These are phyloP conservation scores for Carettochelys insculpta DNA, from an alignment of 2,113 vertebrate genomes.

Conservation along the genomic window DNA sequence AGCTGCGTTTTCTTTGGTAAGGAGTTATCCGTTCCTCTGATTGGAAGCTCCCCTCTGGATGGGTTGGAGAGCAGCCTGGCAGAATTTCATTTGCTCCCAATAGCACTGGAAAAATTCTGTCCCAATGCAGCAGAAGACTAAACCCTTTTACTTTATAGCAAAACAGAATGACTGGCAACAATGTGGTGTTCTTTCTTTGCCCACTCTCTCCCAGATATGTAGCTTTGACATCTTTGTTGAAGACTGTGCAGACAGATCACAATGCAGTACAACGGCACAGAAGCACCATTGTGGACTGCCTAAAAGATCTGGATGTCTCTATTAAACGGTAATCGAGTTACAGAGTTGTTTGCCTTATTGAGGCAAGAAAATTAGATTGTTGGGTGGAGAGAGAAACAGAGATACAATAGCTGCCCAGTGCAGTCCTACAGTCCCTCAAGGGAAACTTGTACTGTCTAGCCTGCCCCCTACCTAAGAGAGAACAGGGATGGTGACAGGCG, in stretches of 20 bases:
- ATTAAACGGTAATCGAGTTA: slow-evolving; percentile 89
- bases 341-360: neutral
- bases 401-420: neutral
- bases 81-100: rapidly evolving
- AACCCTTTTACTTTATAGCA: neutral
- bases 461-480: neutral
- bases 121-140: neutral
- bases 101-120: neutral
- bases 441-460: neutral
- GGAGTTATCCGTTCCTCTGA: neutral
- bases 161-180: neutral
- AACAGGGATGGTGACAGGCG: neutral
- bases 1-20: neutral
- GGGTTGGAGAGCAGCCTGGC: neutral
- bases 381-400: too few species aligned
- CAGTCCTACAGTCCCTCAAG: neutral
- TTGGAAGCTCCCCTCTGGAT: neutral
- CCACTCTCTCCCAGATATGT: slow-evolving; percentile 84
- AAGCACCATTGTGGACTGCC: slow-evolving; percentile 98
- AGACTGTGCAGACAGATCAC: slow-evolving; percentile 98
- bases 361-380: neutral
- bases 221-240: slow-evolving; percentile 96
- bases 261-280: slow-evolving; percentile 98
- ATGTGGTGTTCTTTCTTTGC: neutral
- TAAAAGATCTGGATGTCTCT: slow-evolving; percentile 98